These are phyloP conservation scores for Nephrotoma flavescens DNA, from an alignment of 2,888 invertebrate genomes.

Conservation along the genomic window DNA sequence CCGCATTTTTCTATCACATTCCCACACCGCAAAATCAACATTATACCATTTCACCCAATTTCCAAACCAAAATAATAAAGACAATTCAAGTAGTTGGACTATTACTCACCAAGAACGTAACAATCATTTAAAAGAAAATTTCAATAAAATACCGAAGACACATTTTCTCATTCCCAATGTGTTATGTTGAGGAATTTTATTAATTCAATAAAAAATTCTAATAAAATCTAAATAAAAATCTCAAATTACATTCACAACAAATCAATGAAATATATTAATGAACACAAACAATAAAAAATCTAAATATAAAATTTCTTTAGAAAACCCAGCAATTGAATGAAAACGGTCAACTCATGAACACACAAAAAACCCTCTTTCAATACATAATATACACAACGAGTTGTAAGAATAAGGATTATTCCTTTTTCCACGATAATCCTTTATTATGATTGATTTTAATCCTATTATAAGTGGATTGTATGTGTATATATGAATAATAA, in stretches of 20 bases:
- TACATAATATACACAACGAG: not conserved
- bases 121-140: not conserved
- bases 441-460: not conserved
- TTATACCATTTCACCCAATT: not conserved
- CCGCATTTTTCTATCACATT: not conserved
- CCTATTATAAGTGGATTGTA: not conserved
- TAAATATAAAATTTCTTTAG: not conserved
- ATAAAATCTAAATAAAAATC: not conserved
- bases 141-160: not conserved
- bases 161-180: not conserved
- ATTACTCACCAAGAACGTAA: not conserved
- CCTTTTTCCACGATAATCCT: not conserved
- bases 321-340: not conserved
- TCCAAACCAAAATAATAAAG: not conserved
- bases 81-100: not conserved
- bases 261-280: not conserved
- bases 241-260: not conserved
- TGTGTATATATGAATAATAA: not conserved
- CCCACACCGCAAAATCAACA: not conserved
- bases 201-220: not conserved
- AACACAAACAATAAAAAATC: not conserved
- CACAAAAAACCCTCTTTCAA: not conserved
- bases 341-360: not conserved
- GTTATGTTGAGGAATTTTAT: not conserved
- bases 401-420: not conserved